Conservation (phyloP, 2,888 invertebrate species). For the Drosophila leonis region DNA sequence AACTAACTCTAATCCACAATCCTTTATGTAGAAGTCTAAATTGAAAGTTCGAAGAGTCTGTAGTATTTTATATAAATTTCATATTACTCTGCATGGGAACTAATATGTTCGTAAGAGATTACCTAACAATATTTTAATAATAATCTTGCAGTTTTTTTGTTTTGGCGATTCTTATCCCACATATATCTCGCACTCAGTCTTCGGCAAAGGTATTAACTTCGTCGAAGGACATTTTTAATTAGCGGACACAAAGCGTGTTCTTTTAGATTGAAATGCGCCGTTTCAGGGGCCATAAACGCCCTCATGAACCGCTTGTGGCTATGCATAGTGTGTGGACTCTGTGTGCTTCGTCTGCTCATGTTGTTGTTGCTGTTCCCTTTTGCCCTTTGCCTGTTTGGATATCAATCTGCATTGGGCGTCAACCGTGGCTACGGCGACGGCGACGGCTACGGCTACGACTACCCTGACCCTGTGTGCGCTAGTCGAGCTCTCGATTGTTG, state of each 20-base stretch:
- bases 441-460: conserved; percentile 29
- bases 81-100: not conserved
- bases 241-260: conserved; percentile 64
- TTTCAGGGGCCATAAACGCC: conserved; percentile 56
- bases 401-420: conserved; percentile 76
- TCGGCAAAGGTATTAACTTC: conserved; percentile 28
- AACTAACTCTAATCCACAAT: no score
- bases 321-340: conserved; percentile 20
- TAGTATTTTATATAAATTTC: no score
- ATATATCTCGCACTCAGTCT: not conserved
- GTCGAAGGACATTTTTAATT: conserved; percentile 76
- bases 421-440: conserved; percentile 37
- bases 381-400: conserved; percentile 50
- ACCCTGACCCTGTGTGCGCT: conserved; percentile 48
- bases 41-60: no score
- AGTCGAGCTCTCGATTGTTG: conserved; percentile 45
- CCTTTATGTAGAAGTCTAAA: no score
- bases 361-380: conserved; percentile 38
- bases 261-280: conserved; percentile 65
- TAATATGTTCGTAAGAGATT: not conserved
- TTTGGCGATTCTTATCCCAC: conserved; percentile 3
- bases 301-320: conserved; percentile 62
- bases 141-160: not conserved
- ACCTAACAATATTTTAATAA: not conserved
- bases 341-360: conserved; percentile 37